Percentiles rank a stretch among this genome's conserved stretches.
Conservation (phyloP, 2,113 vertebrate species). For the Nettapus auritus region DNA sequence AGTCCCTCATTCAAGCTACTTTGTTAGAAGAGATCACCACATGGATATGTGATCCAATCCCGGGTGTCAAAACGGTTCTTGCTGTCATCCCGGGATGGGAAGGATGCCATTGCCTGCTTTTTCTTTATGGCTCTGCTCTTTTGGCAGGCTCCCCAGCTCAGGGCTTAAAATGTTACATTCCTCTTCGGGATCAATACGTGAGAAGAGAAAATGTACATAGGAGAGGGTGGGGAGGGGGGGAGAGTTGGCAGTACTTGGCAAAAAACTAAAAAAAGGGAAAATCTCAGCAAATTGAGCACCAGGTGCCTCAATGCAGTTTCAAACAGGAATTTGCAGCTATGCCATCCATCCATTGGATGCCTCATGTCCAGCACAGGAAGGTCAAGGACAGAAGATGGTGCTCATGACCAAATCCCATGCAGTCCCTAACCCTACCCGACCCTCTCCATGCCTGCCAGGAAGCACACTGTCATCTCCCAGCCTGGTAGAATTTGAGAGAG, state of each 20-base stretch:
- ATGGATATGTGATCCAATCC: neutral
- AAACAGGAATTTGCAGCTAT: neutral
- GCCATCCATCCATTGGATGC: neutral
- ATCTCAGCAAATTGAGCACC: neutral
- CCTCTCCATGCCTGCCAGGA: neutral
- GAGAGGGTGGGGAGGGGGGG: neutral
- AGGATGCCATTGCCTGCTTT: neutral
- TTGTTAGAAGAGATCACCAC: neutral
- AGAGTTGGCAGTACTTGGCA: neutral
- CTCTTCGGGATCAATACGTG: neutral
- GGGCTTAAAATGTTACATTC: neutral
- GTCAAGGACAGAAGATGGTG: neutral
- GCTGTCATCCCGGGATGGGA: neutral
- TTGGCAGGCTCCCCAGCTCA: neutral
- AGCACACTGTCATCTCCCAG: neutral
- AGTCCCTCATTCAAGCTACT: neutral
- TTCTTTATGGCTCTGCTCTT: neutral
- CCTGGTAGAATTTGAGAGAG: neutral
- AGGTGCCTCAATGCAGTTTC: neutral
- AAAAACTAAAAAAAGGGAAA: neutral
- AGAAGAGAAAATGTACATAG: neutral
- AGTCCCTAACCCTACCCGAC: neutral
- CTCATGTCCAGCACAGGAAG: accelerated
- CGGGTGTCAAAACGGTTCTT: neutral
- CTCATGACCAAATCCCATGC: neutral